Conservation (phyloP, 2,888 invertebrate genomes). For the Cephus nigrinus region DNA sequence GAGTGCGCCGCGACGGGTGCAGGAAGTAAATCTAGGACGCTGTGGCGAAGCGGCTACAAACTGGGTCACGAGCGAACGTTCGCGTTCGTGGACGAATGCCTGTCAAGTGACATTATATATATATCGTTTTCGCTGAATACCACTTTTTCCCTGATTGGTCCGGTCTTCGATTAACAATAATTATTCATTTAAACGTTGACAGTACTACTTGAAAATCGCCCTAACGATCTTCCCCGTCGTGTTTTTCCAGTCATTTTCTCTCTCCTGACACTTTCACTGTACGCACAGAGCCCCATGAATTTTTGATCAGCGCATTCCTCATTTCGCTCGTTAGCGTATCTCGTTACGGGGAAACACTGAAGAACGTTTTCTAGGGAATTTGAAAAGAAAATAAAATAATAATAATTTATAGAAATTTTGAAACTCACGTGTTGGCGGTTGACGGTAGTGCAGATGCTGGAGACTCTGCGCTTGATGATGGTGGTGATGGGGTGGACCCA, state of each 20-base stretch:
- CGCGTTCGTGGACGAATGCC: conserved; percentile 21
- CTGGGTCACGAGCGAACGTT: conserved; percentile 52
- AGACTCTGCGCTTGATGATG: conserved; percentile 57
- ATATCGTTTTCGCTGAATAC: too few species aligned
- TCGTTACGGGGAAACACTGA: conserved; percentile 1
- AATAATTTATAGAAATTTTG: not conserved
- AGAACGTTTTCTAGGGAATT: too few species aligned
- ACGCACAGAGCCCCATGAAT: too few species aligned
- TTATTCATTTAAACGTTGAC: too few species aligned
- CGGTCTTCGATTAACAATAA: too few species aligned
- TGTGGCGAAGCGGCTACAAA: conserved; percentile 46
- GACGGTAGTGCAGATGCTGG: conserved; percentile 62
- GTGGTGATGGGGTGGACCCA: conserved; percentile 63
- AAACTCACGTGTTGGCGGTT: conserved; percentile 61
- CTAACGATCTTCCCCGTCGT: too few species aligned
- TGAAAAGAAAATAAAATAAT: not conserved
- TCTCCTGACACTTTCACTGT: too few species aligned
- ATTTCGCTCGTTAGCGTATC: not conserved
- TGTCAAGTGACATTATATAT: too few species aligned
- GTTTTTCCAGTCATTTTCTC: too few species aligned
- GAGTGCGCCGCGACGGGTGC: conserved; percentile 18
- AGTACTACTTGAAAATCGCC: too few species aligned
- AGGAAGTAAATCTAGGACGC: conserved; percentile 58
- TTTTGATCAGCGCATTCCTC: conserved; percentile 2
- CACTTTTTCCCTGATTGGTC: too few species aligned